Base-by-base conservation (phyloP, 2,888 invertebrate genomes). In the Cephus pygmeus region DNA sequence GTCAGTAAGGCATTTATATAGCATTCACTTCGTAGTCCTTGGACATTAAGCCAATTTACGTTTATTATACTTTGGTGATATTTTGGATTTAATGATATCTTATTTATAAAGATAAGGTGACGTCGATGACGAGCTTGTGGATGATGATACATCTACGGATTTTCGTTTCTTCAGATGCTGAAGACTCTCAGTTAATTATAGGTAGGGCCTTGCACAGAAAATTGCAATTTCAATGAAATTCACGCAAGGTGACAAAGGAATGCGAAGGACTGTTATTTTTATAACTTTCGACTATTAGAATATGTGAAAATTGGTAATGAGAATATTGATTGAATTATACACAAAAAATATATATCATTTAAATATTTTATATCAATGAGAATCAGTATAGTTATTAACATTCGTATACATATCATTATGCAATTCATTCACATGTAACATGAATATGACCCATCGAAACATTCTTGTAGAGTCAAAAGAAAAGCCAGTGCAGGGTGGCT, bases 391-490 rank as follows among this genome's bases (percentile, higher is more conserved):
- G 23, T 56, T 9, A 56, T 23, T 56, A 56, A 56, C 23, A 56
- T 23, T 56, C 6, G 23, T 56, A 56, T 56, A 23, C 23, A 56
- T 56, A 23, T 23, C 6, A 9, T 23, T 56, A 56, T 23, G 56
- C 56, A 23, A 56, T 56, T 56, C 2, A 56, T 56, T 56, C 2
- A 56, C 9, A 23, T 71, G 9, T 6, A 71, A 71, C 71, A 30
- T 6, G 12, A 34, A 71, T 71, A 15, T 71, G 71, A 71, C 34
- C 71, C 12, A 31, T 71, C 31, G 4, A 71, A 56, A 71, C 9
- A 31, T 71, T 71, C 71, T 71, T 71, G 71, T 71, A 31, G 33
- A 71, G 71, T 31, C 31, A 9, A 71, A 71, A 71, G 71, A 71
- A 34, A 34, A 34, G 56, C 56, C 23, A 23, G 56, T 23, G 56